phyloP scores from a whole-genome alignment of 2,797 vertebrate species.

The Buphagus erythrorhynchus region DNA sequence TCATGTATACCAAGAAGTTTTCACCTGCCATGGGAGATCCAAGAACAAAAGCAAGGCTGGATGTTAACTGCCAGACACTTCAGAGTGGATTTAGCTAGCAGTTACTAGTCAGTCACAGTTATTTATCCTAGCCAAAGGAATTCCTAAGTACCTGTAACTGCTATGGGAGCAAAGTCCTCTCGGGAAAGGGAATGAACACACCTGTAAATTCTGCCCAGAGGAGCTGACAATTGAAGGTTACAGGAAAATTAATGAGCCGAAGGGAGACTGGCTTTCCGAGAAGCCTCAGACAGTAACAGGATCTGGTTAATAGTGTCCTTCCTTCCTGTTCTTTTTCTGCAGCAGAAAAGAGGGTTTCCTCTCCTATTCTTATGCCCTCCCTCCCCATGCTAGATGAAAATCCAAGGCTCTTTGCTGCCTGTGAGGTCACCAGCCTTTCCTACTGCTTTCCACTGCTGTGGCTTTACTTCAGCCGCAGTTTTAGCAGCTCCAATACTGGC shows the following conservation, averaged over 20 bases:
- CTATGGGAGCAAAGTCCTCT: neutral
- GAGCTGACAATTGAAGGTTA: neutral
- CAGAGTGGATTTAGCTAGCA: neutral
- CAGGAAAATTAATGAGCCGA: neutral
- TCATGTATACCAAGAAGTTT: neutral
- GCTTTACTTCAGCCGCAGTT: neutral
- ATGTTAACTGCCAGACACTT: neutral
- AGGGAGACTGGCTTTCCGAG: neutral
- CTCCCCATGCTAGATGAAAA: neutral
- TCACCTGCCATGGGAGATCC: neutral
- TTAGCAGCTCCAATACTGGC: neutral
- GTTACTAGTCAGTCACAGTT: neutral
- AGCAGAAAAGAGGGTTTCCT: neutral
- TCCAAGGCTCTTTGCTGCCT: neutral
- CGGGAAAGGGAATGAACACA: neutral
- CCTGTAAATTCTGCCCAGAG: neutral
- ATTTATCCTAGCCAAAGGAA: neutral
- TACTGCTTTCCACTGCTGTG: neutral
- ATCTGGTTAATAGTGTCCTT: neutral
- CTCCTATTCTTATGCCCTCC: neutral
- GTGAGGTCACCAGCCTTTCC: neutral
- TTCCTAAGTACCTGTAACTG: neutral
- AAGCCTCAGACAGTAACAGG: neutral
- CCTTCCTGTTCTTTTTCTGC: neutral
- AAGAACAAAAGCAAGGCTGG: neutral